These are phyloP conservation scores for Chamaea fasciata DNA, from an alignment of 2,113 vertebrate species.

Conservation along the genomic window DNA sequence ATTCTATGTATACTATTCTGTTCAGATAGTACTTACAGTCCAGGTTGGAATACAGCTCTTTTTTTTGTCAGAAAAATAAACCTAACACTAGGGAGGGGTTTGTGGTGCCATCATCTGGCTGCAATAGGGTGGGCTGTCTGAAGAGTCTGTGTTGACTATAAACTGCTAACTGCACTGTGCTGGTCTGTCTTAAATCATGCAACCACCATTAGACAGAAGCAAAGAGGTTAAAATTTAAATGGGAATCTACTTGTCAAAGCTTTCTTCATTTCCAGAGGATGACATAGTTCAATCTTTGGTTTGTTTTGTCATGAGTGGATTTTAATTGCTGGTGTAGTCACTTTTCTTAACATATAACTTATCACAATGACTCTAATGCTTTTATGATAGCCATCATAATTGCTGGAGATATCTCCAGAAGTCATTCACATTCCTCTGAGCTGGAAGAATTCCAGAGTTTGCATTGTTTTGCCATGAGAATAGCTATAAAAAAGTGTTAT, in stretches of 20 bases:
- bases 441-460: slow-evolving; percentile 19
- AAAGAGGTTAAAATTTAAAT: not conserved
- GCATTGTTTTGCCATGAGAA: slow-evolving; percentile 17
- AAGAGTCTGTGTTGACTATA: not conserved
- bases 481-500: slow-evolving; percentile 1
- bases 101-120: not conserved
- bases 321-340: slow-evolving; percentile 23
- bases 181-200: not conserved
- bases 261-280: not conserved
- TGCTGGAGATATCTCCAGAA: slow-evolving; percentile 6
- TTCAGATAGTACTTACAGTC: not conserved
- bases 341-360: slow-evolving; percentile 10
- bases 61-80: not conserved
- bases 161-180: not conserved
- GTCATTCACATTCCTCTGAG: slow-evolving; percentile 14
- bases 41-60: not conserved
- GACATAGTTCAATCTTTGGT: not conserved
- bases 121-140: not conserved
- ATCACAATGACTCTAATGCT: not conserved
- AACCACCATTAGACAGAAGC: not conserved
- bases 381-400: slow-evolving; percentile 45
- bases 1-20: not conserved
- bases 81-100: not conserved
- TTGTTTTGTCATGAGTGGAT: not conserved
- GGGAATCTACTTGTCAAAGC: not conserved